A percentile compares a stretch with the other conserved stretches of the same genome.
Conservation (phyloP, 30 jellyfish, hydroid and myxozoan species). For the Aurelia coerulea region DNA sequence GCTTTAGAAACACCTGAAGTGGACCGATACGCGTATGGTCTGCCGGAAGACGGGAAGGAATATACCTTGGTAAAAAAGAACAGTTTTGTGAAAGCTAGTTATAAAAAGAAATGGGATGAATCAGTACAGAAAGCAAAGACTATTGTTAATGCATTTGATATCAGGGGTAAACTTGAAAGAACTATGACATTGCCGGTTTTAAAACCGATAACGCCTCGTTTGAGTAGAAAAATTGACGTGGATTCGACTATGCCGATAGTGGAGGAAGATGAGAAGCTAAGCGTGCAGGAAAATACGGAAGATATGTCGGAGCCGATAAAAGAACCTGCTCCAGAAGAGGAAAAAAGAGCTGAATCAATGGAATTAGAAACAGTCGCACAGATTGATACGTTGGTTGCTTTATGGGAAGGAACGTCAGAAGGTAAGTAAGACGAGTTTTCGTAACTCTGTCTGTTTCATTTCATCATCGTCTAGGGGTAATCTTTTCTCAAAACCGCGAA, state of each 20-base stretch:
- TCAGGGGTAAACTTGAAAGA: conserved; percentile 25
- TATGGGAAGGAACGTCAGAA: conserved; percentile 15
- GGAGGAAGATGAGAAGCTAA: no score
- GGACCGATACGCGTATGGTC: conserved; percentile 73
- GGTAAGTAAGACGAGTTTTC: neutral
- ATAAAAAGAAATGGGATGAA: conserved; percentile 51
- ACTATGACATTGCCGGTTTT: conserved; percentile 52
- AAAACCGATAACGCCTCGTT: conserved; percentile 54
- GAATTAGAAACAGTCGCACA: neutral
- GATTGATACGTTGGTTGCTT: neutral
- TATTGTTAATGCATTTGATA: conserved; percentile 35
- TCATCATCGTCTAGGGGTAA: no score
- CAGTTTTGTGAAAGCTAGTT: neutral
- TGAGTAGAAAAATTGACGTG: no score
- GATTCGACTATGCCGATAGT: no score
- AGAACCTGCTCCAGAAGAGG: neutral
- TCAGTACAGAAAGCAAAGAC: conserved; percentile 55
- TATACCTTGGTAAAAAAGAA: conserved; percentile 26
- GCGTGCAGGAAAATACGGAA: no score
- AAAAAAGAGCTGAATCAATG: neutral
- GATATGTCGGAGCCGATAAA: neutral
- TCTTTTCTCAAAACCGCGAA: no score
- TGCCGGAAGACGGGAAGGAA: conserved; percentile 78
- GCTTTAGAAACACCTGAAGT: conserved; percentile 79
- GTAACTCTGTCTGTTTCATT: neutral